Evolutionary conservation across 2,888 invertebrate genomes (phyloP), one percentile per base, ranked within the genome.

Genomic region (Polylopha cassiicola): DNA sequence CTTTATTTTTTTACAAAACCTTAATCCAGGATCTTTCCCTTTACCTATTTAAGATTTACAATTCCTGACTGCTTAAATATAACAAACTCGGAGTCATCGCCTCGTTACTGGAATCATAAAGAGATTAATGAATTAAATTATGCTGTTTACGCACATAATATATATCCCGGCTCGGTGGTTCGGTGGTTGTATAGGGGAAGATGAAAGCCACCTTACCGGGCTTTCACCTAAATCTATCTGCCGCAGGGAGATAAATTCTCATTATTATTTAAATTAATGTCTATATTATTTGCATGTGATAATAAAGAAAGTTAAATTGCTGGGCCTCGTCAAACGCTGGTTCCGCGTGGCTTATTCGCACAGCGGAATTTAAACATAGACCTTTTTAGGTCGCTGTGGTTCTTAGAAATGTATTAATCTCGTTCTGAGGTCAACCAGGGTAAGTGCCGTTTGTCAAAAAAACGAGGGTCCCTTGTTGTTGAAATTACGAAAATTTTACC

Each of bases 221-320:
- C 24, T 3, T 18, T 34, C 20, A 9, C n/a, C 17, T 14, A 13
- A 34, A 14, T 34, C 14, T 20, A 30, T 23, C 24, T 15, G 6
- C 17, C 34, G 15, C 11, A 14, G n/a, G 20, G 7, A 24, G 29
- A 34, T 39, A 33, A 13, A 26, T 30, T 30, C 22, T 29, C 34
- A 41, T 41, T 41, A 41, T 11, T 30, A 30, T 41, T 41, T 29
- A 41, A 30, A 30, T 36, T 41, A 7, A 41, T 34, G 24, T 36
- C 21, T 21, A 23, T 14, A 20, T 34, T 26, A 34, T 44, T 44
- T 31, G 39, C 43, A 39, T 44, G 43, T 44, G 26, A 44, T 44
- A 44, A 44, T 44, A 33, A 36, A 39, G 43, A 39, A 44, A 44
- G 43, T 44, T 44, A 39, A 44, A 44, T 44, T 44, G 36, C 15